Conservation (phyloP, 2,888 invertebrate genomes). For the Coleophora flavipennella region DNA sequence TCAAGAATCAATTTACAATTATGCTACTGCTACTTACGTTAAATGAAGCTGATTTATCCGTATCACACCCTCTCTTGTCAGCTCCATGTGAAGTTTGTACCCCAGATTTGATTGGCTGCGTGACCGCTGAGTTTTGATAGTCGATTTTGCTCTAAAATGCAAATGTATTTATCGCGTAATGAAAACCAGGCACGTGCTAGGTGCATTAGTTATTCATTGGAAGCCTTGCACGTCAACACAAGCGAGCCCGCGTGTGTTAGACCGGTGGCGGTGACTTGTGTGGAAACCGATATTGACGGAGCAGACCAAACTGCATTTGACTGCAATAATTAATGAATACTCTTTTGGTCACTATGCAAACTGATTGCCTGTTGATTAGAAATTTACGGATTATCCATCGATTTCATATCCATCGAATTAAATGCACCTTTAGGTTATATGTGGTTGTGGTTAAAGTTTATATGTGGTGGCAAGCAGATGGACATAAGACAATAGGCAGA, state of each 20-base stretch:
- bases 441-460: too few species aligned
- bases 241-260: slow-evolving; percentile 19
- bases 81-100: slow-evolving; percentile 4
- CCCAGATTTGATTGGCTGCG: slow-evolving; percentile 21
- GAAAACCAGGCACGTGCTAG: slow-evolving; percentile 28
- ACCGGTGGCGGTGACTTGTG: too few species aligned
- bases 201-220: slow-evolving; percentile 45
- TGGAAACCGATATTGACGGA: slow-evolving; percentile 15
- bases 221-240: slow-evolving; percentile 25
- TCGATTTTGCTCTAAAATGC: slow-evolving; percentile 34
- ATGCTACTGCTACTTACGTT: too few species aligned
- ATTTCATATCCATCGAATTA: too few species aligned
- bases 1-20: too few species aligned
- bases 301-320: slow-evolving; percentile 8
- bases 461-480: too few species aligned
- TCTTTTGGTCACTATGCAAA: background rate
- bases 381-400: too few species aligned
- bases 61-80: too few species aligned
- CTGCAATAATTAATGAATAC: background rate
- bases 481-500: too few species aligned
- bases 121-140: slow-evolving; percentile 15
- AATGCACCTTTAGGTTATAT: too few species aligned
- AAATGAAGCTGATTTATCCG: too few species aligned
- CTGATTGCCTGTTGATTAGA: background rate
- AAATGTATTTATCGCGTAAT: slow-evolving; percentile 40